Evolutionary conservation across 1,140 invertebrate species (phyloP).

Genomic region (Psilanteris sp.): DNA sequence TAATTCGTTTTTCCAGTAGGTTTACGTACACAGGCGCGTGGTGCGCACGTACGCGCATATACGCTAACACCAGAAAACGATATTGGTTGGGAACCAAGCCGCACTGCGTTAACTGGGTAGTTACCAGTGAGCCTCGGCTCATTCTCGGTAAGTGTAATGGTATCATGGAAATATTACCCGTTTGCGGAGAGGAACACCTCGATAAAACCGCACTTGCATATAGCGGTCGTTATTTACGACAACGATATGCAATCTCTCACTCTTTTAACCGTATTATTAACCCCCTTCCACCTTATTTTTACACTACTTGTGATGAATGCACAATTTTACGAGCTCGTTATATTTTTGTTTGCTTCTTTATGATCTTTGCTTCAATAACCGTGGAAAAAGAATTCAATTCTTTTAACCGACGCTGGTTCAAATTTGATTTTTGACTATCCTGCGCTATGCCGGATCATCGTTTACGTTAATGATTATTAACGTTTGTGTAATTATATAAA

Average conservation of each 20-base stretch:
- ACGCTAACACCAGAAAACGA: slow-evolving; percentile 52
- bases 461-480: no score
- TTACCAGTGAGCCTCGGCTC: slow-evolving; percentile 62
- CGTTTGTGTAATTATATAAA: no score
- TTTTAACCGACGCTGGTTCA: no score
- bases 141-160: slow-evolving; percentile 74
- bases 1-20: slow-evolving; percentile 55
- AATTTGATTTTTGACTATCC: no score
- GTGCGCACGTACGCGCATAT: slow-evolving; percentile 24
- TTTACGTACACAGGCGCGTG: slow-evolving; percentile 9
- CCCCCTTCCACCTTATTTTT: slow-evolving; percentile 27
- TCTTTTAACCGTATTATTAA: slow-evolving; percentile 49
- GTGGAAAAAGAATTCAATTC: background rate
- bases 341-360: slow-evolving; percentile 5
- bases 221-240: slow-evolving; percentile 69
- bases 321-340: slow-evolving; percentile 25
- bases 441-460: no score
- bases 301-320: slow-evolving; percentile 32
- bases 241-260: slow-evolving; percentile 68
- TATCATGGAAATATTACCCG: slow-evolving; percentile 73
- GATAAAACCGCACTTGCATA: slow-evolving; percentile 69
- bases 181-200: slow-evolving; percentile 66
- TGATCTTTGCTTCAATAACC: slow-evolving; percentile 1
- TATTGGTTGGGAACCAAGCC: slow-evolving; percentile 61
- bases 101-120: slow-evolving; percentile 70